Conservation (phyloP, 2,888 invertebrate species). For the Germaria angustata region DNA sequence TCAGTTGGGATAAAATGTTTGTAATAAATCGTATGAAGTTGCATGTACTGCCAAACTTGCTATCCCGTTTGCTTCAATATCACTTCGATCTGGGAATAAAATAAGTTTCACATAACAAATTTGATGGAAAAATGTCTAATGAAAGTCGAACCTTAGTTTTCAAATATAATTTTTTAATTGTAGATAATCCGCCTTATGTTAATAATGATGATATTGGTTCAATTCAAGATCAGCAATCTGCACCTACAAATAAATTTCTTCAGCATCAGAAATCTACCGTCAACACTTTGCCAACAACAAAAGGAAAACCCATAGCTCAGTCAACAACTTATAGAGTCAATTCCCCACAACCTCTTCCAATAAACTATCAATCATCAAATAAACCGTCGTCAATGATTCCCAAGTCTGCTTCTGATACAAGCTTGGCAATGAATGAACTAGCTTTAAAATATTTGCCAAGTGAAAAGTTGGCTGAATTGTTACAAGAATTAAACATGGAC, state of each 20-base stretch:
- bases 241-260: constrained; percentile 42
- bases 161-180: too few relatives aligned
- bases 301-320: constrained; percentile 71
- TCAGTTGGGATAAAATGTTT: too few relatives aligned
- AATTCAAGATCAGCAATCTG: background rate
- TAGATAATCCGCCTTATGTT: background rate
- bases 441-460: constrained; percentile 77
- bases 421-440: constrained; percentile 77
- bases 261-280: constrained; percentile 62
- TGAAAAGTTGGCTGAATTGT: constrained; percentile 73
- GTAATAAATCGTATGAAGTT: too few relatives aligned
- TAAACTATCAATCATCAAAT: background rate
- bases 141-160: too few relatives aligned
- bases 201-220: background rate
- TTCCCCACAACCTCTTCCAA: constrained; percentile 68
- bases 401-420: constrained; percentile 75
- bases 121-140: too few relatives aligned
- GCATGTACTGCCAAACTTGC: too few relatives aligned
- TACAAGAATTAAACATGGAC: constrained; percentile 71
- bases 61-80: too few relatives aligned
- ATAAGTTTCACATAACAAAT: too few relatives aligned
- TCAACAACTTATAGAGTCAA: constrained; percentile 73
- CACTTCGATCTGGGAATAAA: too few relatives aligned
- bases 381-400: constrained; percentile 35
- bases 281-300: constrained; percentile 60